These are phyloP conservation scores for Zenarchopterus dispar DNA, from an alignment of 2,797 vertebrate genomes.

Conservation along the genomic window DNA sequence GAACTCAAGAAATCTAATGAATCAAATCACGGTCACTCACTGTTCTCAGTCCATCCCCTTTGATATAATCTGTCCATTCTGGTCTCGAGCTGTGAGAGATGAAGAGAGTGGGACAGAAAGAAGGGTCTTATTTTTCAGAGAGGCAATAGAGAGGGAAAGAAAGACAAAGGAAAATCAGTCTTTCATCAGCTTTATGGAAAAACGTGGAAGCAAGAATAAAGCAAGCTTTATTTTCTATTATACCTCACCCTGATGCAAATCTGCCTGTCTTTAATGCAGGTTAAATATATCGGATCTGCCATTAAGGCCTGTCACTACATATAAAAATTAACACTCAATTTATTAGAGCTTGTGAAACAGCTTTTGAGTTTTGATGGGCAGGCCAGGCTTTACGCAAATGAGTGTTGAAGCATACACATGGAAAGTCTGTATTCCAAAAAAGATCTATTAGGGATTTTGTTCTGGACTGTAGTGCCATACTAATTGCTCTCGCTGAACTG, in stretches of 20 bases:
- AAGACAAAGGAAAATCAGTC: background rate
- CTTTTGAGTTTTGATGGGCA: conserved; percentile 55
- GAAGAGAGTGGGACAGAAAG: conserved; percentile 35
- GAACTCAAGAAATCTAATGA: conserved; percentile 71
- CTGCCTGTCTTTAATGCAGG: conserved; percentile 10
- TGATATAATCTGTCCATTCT: conserved; percentile 47
- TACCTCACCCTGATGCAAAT: conserved; percentile 23
- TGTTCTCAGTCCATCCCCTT: conserved; percentile 56
- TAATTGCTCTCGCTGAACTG: conserved; percentile 51
- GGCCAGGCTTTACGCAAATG: conserved; percentile 34
- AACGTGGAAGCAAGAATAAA: background rate
- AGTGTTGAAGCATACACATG: conserved; percentile 60
- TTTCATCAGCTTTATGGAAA: no score
- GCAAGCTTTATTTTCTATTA: conserved; percentile 21
- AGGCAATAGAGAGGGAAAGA: conserved; percentile 13
- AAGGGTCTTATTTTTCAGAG: conserved; percentile 34
- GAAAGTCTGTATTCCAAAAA: conserved; percentile 69
- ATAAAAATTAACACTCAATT: conserved; percentile 32
- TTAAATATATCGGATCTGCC: conserved; percentile 11
- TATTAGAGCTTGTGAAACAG: conserved; percentile 15
- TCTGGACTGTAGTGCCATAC: conserved; percentile 26
- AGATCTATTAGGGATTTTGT: conserved; percentile 66
- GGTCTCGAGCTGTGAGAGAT: conserved; percentile 54
- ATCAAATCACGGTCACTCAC: conserved; percentile 68
- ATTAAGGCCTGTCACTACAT: background rate